These are phyloP conservation scores for Cyanoderma ruficeps DNA, from an alignment of 2,113 vertebrate genomes.

Conservation along the genomic window DNA sequence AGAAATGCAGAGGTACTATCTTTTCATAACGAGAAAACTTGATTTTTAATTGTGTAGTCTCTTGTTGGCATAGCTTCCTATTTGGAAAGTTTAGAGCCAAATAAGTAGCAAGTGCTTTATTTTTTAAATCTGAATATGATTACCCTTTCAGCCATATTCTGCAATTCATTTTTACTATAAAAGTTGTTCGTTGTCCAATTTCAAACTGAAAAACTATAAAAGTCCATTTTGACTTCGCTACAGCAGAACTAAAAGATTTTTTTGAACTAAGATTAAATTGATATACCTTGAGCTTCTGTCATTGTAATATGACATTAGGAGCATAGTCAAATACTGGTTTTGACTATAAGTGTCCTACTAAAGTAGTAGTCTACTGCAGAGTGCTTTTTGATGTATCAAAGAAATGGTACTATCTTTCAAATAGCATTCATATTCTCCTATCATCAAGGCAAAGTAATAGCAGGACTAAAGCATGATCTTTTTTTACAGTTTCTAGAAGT, in stretches of 20 bases:
- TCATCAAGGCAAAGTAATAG: conserved; percentile 53
- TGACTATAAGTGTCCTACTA: conserved; percentile 53
- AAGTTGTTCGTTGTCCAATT: conserved; percentile 53
- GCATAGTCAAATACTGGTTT: conserved; percentile 40
- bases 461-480: conserved; percentile 6
- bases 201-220: conserved; percentile 53
- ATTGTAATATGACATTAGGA: conserved; percentile 59
- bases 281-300: conserved; percentile 43
- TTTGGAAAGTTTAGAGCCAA: neutral
- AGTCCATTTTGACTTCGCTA: conserved; percentile 54
- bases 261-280: conserved; percentile 61
- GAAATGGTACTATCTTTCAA: conserved; percentile 59
- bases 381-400: conserved; percentile 67
- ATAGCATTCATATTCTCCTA: conserved; percentile 37
- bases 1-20: neutral
- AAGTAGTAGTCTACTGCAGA: conserved; percentile 42
- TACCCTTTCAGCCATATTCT: conserved; percentile 33
- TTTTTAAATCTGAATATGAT: conserved; percentile 13
- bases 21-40: neutral
- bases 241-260: conserved; percentile 47
- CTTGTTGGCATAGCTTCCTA: neutral
- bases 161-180: conserved; percentile 38
- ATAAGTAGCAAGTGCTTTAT: neutral
- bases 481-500: conserved; percentile 25
- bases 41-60: neutral